A percentile compares a stretch with the other conserved stretches of the same genome.
These are phyloP conservation scores for Parazoanthus swiftii DNA, from an alignment of 92 coral and sea anemone species.

Conservation along the genomic window DNA sequence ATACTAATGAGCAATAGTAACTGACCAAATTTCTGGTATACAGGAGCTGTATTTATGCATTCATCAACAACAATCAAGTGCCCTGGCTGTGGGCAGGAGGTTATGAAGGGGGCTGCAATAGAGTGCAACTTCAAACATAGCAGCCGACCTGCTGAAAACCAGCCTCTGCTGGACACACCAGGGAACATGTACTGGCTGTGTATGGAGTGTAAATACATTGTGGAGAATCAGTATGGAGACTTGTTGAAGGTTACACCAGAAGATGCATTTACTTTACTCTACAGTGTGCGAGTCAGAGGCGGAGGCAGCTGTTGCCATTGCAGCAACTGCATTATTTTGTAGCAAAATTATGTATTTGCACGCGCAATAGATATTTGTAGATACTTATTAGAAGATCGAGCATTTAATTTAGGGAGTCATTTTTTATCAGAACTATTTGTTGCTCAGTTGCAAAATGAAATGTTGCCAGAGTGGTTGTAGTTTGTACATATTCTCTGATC, in stretches of 20 bases:
- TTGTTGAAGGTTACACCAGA: slow-evolving; percentile 69
- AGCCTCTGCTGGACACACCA: slow-evolving; percentile 56
- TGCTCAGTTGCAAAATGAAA: background rate
- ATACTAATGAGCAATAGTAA: background rate
- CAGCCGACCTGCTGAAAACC: slow-evolving; percentile 34
- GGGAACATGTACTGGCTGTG: slow-evolving; percentile 77
- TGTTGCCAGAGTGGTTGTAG: background rate
- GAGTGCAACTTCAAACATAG: slow-evolving; percentile 78
- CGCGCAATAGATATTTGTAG: background rate
- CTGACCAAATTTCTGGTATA: slow-evolving; percentile 1
- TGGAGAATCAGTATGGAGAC: slow-evolving; percentile 81
- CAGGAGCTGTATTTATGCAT: slow-evolving; percentile 46
- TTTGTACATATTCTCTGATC: background rate
- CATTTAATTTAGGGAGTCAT: too few species aligned
- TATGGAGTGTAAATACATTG: slow-evolving; percentile 90
- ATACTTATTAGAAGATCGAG: background rate
- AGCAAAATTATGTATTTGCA: slow-evolving; percentile 25
- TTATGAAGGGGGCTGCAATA: slow-evolving; percentile 78
- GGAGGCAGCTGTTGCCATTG: slow-evolving; percentile 48
- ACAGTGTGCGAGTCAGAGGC: slow-evolving; percentile 68
- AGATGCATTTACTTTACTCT: slow-evolving; percentile 75
- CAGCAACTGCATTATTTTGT: slow-evolving; percentile 35
- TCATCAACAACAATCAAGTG: slow-evolving; percentile 62
- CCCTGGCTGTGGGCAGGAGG: slow-evolving; percentile 84
- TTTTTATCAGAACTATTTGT: background rate